Percentiles rank a stretch among this genome's conserved stretches.
Evolutionary conservation across 2,888 invertebrate genomes (phyloP).

Genomic region (Fissipunctia ypsillon): DNA sequence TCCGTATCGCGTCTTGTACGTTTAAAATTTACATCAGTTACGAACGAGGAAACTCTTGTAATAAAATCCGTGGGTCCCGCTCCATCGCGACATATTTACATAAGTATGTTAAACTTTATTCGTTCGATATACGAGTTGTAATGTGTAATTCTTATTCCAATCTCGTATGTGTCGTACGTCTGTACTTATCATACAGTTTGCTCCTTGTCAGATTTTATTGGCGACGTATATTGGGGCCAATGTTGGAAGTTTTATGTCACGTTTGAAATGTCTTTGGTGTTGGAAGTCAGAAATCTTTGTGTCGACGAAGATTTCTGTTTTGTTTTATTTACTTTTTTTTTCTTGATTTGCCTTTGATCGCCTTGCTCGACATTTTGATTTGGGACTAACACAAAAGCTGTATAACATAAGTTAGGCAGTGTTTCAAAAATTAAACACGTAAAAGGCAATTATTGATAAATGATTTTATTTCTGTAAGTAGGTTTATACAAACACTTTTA

Average conservation of each 20-base stretch:
- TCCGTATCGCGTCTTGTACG: conserved; percentile 59
- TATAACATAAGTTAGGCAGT: neutral
- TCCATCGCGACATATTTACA: conserved; percentile 65
- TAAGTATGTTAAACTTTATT: conserved; percentile 64
- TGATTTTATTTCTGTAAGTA: no score
- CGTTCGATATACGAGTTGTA: conserved; percentile 63
- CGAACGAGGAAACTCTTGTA: conserved; percentile 54
- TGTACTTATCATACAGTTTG: conserved; percentile 58
- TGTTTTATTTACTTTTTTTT: conserved; percentile 10
- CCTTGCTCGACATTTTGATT: neutral
- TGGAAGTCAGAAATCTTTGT: conserved; percentile 6
- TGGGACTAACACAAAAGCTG: neutral
- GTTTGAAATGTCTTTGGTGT: conserved; percentile 36
- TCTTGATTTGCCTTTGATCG: conserved; percentile 17
- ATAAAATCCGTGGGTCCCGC: conserved; percentile 60
- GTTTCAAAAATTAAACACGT: neutral
- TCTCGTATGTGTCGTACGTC: conserved; percentile 58
- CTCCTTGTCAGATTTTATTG: conserved; percentile 53
- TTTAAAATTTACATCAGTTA: conserved; percentile 67
- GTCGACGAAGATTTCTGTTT: conserved; percentile 5
- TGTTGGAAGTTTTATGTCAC: conserved; percentile 33
- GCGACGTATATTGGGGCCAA: conserved; percentile 37
- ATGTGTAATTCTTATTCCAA: conserved; percentile 65
- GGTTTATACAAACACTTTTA: no score
- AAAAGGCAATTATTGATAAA: no score